Evolutionary conservation across 2,888 invertebrate genomes (phyloP).

Genomic region (Marronus borbonicus): DNA sequence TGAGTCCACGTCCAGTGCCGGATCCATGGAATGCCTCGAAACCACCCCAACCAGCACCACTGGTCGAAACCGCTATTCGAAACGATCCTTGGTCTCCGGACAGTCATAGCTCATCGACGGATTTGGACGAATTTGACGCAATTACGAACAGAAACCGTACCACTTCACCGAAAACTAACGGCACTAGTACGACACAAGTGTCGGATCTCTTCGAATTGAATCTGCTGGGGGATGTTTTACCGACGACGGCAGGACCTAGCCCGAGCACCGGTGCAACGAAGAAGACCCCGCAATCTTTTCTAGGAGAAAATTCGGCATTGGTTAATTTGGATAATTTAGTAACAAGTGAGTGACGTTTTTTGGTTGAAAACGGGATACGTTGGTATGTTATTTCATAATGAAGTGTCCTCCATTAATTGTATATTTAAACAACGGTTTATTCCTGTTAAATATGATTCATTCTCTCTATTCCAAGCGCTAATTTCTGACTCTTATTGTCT

Average conservation of each 20-base stretch:
- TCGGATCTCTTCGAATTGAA: constrained; percentile 83
- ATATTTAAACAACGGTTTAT: no score
- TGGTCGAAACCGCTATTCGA: constrained; percentile 60
- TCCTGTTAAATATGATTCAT: no score
- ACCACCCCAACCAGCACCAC: constrained; percentile 63
- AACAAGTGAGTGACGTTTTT: constrained; percentile 67
- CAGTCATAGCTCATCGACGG: constrained; percentile 73
- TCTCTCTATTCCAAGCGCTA: no score
- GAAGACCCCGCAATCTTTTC: constrained; percentile 96
- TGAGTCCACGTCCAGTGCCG: constrained; percentile 40
- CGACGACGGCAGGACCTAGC: constrained; percentile 65
- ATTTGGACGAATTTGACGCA: constrained; percentile 90
- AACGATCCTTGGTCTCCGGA: constrained; percentile 73
- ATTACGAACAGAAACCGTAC: constrained; percentile 81
- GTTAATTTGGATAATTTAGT: constrained; percentile 99
- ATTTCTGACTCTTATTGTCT: no score
- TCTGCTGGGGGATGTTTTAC: constrained; percentile 73
- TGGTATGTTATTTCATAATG: no score
- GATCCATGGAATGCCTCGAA: constrained; percentile 60
- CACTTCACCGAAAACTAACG: constrained; percentile 62
- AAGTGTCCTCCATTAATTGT: no score
- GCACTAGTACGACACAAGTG: constrained; percentile 66
- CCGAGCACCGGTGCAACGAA: constrained; percentile 76
- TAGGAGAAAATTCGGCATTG: constrained; percentile 96
- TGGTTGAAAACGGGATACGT: no score